phyloP scores from a whole-genome alignment of 2,888 invertebrate genomes.

The Chirona hameri region DNA sequence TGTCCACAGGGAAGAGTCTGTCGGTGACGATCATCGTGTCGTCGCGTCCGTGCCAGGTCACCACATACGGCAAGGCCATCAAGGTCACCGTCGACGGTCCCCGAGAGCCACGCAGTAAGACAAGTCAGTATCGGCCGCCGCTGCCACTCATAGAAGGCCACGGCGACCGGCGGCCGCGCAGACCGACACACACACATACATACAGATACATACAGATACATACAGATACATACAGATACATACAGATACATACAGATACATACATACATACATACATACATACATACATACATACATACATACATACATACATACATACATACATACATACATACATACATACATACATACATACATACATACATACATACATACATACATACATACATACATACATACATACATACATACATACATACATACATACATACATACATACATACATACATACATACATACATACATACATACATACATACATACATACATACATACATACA shows the following conservation, averaged over 20 bases:
- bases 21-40: constrained; percentile 83
- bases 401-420: too few relatives aligned
- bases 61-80: constrained; percentile 92
- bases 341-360: too few relatives aligned
- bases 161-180: neutral
- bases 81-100: constrained; percentile 99
- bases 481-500: too few relatives aligned
- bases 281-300: neutral
- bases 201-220: neutral
- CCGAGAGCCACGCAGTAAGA: constrained; percentile 90
- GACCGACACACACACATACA: constrained; percentile 26
- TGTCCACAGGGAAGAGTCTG: constrained; percentile 13
- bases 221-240: neutral
- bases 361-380: too few relatives aligned
- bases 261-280: neutral
- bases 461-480: too few relatives aligned
- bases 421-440: too few relatives aligned
- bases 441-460: too few relatives aligned
- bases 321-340: too few relatives aligned
- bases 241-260: neutral
- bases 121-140: constrained; percentile 68
- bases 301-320: too few relatives aligned
- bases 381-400: too few relatives aligned
- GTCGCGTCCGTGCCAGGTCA: constrained; percentile 87
- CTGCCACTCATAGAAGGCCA: neutral